These are phyloP conservation scores for Chloromyia formosa DNA, from an alignment of 2,888 invertebrate genomes.

Conservation along the genomic window DNA sequence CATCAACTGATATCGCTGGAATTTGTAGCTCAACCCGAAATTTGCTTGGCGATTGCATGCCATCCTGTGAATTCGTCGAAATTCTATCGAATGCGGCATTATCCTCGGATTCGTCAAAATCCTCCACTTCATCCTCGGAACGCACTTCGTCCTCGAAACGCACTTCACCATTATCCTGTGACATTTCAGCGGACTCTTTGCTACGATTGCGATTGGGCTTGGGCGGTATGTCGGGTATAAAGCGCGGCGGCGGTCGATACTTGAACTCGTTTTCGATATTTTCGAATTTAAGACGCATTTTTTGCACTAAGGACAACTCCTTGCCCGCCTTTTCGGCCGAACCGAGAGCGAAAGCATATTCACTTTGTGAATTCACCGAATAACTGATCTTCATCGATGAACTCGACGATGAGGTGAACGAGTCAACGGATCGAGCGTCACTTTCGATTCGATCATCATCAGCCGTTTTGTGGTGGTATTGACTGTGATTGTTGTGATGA, in stretches of 20 bases:
- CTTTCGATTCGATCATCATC: slow-evolving; percentile 16
- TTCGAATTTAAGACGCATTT: slow-evolving; percentile 47
- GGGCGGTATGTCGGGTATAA: slow-evolving; percentile 29
- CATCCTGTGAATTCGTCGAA: neutral
- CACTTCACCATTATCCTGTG: slow-evolving; percentile 53
- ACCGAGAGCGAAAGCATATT: slow-evolving; percentile 56
- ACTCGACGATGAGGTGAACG: slow-evolving; percentile 12
- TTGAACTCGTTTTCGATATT: slow-evolving; percentile 43
- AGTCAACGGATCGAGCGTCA: slow-evolving; percentile 30
- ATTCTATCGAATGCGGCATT: neutral
- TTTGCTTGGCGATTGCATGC: neutral
- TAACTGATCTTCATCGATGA: slow-evolving; percentile 57
- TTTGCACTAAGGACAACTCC: slow-evolving; percentile 41
- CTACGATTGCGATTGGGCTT: slow-evolving; percentile 18
- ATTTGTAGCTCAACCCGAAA: slow-evolving; percentile 24
- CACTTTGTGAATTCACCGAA: slow-evolving; percentile 60
- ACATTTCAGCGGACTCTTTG: neutral
- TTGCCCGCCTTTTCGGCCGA: slow-evolving; percentile 45
- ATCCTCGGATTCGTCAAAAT: slow-evolving; percentile 52
- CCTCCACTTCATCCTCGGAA: slow-evolving; percentile 62
- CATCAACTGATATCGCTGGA: slow-evolving; percentile 36
- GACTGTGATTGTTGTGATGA: neutral
- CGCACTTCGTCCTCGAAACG: slow-evolving; percentile 62
- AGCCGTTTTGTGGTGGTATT: neutral
- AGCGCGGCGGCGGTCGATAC: slow-evolving; percentile 44